Evolutionary conservation across 2,113 vertebrate species (phyloP).

Genomic region (Rhizomys pruinosus): DNA sequence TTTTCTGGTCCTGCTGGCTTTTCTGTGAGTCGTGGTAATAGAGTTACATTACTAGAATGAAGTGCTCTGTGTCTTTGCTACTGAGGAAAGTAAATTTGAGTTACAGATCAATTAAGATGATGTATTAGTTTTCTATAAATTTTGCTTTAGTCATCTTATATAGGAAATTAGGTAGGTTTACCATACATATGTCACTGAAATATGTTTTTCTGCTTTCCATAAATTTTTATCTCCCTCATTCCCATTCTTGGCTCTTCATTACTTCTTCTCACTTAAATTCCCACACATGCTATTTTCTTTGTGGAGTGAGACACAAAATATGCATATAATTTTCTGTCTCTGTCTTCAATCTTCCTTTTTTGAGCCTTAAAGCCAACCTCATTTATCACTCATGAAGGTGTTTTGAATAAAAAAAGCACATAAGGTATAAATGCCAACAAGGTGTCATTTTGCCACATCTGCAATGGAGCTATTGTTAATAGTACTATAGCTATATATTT

Average conservation of each 20-base stretch:
- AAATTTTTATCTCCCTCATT: not conserved
- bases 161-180: constrained; percentile 37
- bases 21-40: not conserved
- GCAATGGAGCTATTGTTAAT: constrained; percentile 74
- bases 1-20: constrained; percentile 32
- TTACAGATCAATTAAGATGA: constrained; percentile 64
- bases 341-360: constrained; percentile 46
- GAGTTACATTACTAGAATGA: constrained; percentile 10
- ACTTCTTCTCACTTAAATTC: constrained; percentile 47
- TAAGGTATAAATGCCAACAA: constrained; percentile 23
- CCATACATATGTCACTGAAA: constrained; percentile 36
- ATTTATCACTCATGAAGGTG: constrained; percentile 73
- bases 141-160: constrained; percentile 41
- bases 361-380: constrained; percentile 65
- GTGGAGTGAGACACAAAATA: constrained; percentile 32
- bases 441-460: constrained; percentile 44
- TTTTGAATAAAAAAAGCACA: constrained; percentile 64
- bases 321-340: constrained; percentile 22
- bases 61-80: constrained; percentile 33
- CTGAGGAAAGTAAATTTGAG: constrained; percentile 67
- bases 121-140: constrained; percentile 59
- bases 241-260: not conserved
- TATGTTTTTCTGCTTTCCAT: constrained; percentile 25
- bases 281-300: constrained; percentile 37
- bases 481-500: not conserved